Percentiles rank a stretch among this genome's conserved stretches.
phyloP scores from a whole-genome alignment of 2,888 invertebrate species.

The Subacronicta megacephala region DNA sequence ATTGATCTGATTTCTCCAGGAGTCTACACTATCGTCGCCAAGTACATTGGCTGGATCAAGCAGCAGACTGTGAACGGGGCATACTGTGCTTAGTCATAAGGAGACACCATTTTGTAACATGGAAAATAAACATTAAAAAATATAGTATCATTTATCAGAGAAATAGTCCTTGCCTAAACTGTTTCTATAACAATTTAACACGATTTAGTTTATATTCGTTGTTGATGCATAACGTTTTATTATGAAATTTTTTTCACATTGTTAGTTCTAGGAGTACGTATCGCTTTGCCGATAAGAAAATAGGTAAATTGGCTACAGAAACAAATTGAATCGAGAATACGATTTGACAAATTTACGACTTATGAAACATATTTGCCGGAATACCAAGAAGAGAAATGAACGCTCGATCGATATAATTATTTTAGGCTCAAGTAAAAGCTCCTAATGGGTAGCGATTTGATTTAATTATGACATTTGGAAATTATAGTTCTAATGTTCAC shows the following conservation, averaged over 20 bases:
- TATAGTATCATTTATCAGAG: slow-evolving; percentile 25
- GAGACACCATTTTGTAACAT: slow-evolving; percentile 42
- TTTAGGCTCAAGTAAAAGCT: slow-evolving; percentile 11
- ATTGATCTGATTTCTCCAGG: slow-evolving; percentile 71
- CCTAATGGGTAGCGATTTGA: slow-evolving; percentile 26
- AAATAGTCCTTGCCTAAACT: slow-evolving; percentile 32
- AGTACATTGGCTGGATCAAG: slow-evolving; percentile 88
- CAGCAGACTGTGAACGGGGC: slow-evolving; percentile 75
- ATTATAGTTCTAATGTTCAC: slow-evolving; percentile 47
- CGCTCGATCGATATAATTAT: slow-evolving; percentile 15
- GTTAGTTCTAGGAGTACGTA: slow-evolving; percentile 41
- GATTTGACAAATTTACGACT: slow-evolving; percentile 51
- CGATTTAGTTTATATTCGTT: slow-evolving; percentile 33
- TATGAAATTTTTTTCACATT: slow-evolving; percentile 20
- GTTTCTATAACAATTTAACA: slow-evolving; percentile 20
- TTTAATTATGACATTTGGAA: slow-evolving; percentile 46
- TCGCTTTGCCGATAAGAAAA: slow-evolving; percentile 55
- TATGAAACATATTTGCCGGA: slow-evolving; percentile 36
- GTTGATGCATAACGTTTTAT: slow-evolving; percentile 26
- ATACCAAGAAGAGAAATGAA: slow-evolving; percentile 26
- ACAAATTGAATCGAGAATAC: slow-evolving; percentile 50
- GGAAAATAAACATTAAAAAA: slow-evolving; percentile 37
- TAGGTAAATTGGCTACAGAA: slow-evolving; percentile 50
- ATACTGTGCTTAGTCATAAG: slow-evolving; percentile 75
- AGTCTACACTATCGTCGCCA: slow-evolving; percentile 89